phyloP scores from a whole-genome alignment of 2,797 vertebrate species.

The Malurus splendens region DNA sequence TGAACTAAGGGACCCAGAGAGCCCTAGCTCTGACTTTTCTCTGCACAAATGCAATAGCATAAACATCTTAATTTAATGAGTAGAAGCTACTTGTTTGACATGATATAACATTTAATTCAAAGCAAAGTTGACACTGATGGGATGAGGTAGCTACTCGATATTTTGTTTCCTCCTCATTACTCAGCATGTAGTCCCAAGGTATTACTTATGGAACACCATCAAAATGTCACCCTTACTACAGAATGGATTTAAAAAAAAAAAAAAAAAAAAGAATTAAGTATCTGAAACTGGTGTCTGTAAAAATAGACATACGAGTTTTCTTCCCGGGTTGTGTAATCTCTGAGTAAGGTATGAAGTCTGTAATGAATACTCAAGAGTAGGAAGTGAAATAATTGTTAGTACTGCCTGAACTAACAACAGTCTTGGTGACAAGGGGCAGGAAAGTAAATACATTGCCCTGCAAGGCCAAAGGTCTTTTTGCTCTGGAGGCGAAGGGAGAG shows the following conservation, averaged over 20 bases:
- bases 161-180: slow-evolving; percentile 25
- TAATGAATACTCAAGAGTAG: neutral
- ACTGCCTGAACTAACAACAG: neutral
- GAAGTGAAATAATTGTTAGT: neutral
- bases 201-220: slow-evolving; percentile 2
- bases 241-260: neutral
- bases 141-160: slow-evolving; percentile 9
- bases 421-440: neutral
- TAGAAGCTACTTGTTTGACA: slow-evolving; percentile 1
- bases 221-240: neutral
- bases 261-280: neutral
- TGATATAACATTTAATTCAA: slow-evolving; percentile 5
- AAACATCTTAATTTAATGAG: slow-evolving; percentile 1
- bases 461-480: neutral
- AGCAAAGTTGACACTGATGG: neutral
- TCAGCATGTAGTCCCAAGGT: neutral
- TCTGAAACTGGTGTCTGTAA: neutral
- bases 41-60: neutral
- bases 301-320: neutral
- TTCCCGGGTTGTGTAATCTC: neutral
- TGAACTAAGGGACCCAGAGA: neutral
- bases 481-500: neutral
- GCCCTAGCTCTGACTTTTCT: neutral
- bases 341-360: neutral
- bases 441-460: neutral